Percentiles rank a stretch among this genome's conserved stretches.
These are phyloP conservation scores for Chorisops tibialis DNA, from an alignment of 2,888 invertebrate genomes.

Conservation along the genomic window DNA sequence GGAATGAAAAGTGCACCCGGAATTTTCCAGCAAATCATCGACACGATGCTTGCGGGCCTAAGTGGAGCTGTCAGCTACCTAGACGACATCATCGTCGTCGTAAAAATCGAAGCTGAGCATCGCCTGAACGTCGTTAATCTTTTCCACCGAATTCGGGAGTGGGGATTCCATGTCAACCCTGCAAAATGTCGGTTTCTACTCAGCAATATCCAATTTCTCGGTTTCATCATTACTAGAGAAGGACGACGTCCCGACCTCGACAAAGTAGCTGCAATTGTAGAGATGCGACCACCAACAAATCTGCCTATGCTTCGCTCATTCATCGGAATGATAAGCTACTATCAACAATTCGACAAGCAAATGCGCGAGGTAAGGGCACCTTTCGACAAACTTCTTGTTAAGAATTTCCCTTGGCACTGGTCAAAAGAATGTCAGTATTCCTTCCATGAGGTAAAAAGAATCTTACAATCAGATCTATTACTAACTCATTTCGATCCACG, in stretches of 20 bases:
- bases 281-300: too few relatives aligned
- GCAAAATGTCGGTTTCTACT: conserved; percentile 32
- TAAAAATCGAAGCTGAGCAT: too few relatives aligned
- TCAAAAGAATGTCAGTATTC: neutral
- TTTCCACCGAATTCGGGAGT: conserved; percentile 22
- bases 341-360: too few relatives aligned
- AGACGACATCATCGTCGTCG: conserved; percentile 34
- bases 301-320: too few relatives aligned
- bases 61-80: neutral
- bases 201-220: too few relatives aligned
- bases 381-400: too few relatives aligned
- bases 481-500: neutral
- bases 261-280: too few relatives aligned
- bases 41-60: conserved; percentile 15
- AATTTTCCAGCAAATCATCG: conserved; percentile 16
- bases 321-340: too few relatives aligned
- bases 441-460: neutral
- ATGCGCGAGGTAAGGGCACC: too few relatives aligned
- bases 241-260: too few relatives aligned
- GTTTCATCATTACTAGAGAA: too few relatives aligned
- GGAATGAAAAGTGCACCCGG: neutral
- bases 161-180: conserved; percentile 25
- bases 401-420: too few relatives aligned
- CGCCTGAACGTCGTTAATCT: neutral
- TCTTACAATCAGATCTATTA: neutral